Conservation (phyloP, 2,113 vertebrate species). For the Turnix velox region DNA sequence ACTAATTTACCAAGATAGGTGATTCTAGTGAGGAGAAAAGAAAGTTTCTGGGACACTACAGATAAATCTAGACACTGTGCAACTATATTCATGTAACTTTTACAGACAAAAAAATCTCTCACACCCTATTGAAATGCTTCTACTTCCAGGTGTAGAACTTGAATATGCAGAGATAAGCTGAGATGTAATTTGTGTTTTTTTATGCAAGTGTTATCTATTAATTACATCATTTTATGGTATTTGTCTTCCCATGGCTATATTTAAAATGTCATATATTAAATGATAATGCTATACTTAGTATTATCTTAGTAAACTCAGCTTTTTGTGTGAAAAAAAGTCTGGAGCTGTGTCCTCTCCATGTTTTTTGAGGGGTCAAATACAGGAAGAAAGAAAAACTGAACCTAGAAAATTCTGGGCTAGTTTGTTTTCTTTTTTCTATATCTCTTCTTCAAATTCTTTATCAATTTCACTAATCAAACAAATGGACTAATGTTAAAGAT, state of each 20-base stretch:
- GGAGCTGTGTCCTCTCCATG: background rate
- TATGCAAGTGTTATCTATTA: background rate
- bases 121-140: background rate
- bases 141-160: background rate
- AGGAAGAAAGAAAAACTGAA: background rate
- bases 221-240: background rate
- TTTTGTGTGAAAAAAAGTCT: background rate
- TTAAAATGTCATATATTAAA: background rate
- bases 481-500: accelerated
- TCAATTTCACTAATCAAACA: accelerated
- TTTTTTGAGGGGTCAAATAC: background rate
- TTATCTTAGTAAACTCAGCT: background rate
- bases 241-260: background rate
- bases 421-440: background rate
- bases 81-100: background rate
- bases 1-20: background rate
- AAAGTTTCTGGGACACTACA: background rate
- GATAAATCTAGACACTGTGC: background rate
- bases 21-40: background rate
- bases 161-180: background rate
- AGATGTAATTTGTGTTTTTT: background rate
- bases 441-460: background rate
- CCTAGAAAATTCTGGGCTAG: background rate
- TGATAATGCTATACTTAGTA: background rate
- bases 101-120: background rate